Conservation (phyloP, 2,797 vertebrate species). For the Gallirallus australis region DNA sequence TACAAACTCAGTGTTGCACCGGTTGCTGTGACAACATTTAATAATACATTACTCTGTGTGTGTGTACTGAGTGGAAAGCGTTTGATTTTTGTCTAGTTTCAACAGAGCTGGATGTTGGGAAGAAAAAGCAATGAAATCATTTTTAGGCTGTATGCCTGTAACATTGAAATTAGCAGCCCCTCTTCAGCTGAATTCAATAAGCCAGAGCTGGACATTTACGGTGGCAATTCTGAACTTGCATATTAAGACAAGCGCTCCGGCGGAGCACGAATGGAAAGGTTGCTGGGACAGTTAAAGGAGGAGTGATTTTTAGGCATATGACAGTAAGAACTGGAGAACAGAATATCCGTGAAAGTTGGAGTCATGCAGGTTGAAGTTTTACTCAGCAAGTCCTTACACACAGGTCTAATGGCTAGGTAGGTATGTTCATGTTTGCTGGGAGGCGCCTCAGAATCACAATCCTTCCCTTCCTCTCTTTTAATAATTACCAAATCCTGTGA, state of each 20-base stretch:
- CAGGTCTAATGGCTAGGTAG: neutral
- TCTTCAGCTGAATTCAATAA: neutral
- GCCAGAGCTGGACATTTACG: neutral
- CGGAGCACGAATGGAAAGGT: neutral
- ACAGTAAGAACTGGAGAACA: neutral
- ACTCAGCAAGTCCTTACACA: neutral
- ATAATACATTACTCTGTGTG: slow-evolving; percentile 21
- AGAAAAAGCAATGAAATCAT: slow-evolving; percentile 26
- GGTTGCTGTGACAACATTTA: slow-evolving; percentile 64
- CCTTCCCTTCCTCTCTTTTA: neutral
- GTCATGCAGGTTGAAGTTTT: neutral
- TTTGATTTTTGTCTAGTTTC: slow-evolving; percentile 57
- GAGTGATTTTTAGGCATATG: neutral
- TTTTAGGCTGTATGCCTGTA: neutral
- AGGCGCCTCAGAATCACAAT: neutral
- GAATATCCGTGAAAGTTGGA: neutral
- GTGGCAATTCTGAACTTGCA: neutral
- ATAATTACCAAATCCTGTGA: neutral
- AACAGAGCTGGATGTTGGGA: neutral
- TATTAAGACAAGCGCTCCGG: neutral
- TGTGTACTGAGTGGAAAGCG: neutral
- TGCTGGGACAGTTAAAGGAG: neutral
- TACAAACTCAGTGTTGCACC: slow-evolving; percentile 33
- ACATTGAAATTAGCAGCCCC: neutral
- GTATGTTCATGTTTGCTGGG: neutral